Evolutionary conservation across 2,797 vertebrate species (phyloP).

Genomic region (Acrocephalus scirpaceus): DNA sequence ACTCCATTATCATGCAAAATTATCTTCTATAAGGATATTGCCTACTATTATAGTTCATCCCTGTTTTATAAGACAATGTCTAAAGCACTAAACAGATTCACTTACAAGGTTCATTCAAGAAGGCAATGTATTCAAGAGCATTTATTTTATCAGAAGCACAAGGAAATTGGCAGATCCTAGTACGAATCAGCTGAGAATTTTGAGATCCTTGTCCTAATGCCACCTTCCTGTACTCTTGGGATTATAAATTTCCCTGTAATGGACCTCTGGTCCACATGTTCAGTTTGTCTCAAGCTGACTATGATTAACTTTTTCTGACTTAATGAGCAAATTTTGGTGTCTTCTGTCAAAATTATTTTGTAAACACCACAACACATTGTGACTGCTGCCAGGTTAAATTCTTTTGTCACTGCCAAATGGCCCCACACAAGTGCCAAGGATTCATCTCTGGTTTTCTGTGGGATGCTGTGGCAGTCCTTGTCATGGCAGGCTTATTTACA

Average conservation of each 20-base stretch:
- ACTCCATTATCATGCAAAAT: neutral
- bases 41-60: neutral
- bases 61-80: neutral
- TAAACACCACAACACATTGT: neutral
- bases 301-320: neutral
- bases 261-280: neutral
- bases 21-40: neutral
- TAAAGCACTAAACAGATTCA: neutral
- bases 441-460: neutral
- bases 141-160: neutral
- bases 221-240: neutral
- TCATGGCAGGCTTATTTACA: neutral
- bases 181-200: neutral
- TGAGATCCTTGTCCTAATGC: neutral
- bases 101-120: neutral
- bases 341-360: neutral
- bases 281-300: neutral
- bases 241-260: neutral
- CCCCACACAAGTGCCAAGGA: neutral
- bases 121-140: neutral
- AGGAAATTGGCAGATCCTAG: neutral
- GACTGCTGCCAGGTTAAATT: neutral
- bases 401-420: neutral
- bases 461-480: neutral
- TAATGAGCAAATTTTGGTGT: neutral